Base-by-base conservation (phyloP, 1,140 invertebrate genomes). In the Trachymyrmex septentrionalis region DNA sequence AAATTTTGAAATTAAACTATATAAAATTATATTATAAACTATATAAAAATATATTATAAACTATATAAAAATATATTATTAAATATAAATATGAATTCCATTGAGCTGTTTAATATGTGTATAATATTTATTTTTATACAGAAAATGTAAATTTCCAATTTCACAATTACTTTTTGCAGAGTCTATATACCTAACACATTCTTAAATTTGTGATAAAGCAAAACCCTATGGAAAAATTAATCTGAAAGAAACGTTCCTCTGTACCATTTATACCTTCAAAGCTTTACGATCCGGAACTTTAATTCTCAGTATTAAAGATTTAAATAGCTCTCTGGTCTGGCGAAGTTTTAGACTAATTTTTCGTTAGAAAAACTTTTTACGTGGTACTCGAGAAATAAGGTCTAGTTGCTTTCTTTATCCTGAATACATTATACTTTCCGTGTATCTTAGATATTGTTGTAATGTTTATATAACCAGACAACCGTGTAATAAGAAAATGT, bases 401-500 rank as follows among this genome's bases (percentile, higher is more conserved):
- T 84, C 27, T 21, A 44, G 14, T 24, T 7, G 34, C 19, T 63
- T 61, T 48, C 48, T 19, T 21, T n/a, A 4, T 44, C 64, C 7
- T 21, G 24, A 48, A 61, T 75, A 21, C 71, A 48, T 59, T 72
- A 27, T 44, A 27, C 50, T 24, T 71, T 44, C 30, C 24, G 38
- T 34, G 14, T 73, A 34, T 73, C 55, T 73, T 50, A 19, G 19
- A 73, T 72, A 82, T 44, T 82, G 67, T 48, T 50, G 38, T 27
- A 6, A 61, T 48, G 69, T 61, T 73, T 55, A 84, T 73, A 61
- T 24, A 48, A 34, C 9, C 80, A 48, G 69, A 73, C 69, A 61
- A 7, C 67, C 16, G 55, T 73, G 38, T 84, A 84, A 84, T 61
- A 30, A 84, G 80, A 84, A 75, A 75, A 30, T 30, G 14, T 30